Evolutionary conservation across 1,140 invertebrate genomes (phyloP).

Genomic region (Dendroctonus valens): DNA sequence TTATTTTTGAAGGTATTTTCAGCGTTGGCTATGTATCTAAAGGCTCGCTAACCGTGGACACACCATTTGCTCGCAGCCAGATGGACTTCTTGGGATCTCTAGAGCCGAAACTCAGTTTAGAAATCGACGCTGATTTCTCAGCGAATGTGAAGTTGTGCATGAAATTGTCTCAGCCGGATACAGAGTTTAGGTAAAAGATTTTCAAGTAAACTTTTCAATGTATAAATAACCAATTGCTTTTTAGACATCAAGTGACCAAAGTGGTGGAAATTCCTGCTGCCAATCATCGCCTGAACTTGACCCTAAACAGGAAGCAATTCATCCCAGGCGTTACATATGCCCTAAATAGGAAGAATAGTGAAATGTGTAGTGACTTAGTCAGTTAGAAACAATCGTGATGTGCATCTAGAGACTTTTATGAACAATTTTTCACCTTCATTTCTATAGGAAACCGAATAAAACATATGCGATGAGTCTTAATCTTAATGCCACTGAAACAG

Average conservation of each 20-base stretch:
- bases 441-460: no score
- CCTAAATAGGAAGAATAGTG: constrained; percentile 76
- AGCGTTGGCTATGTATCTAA: constrained; percentile 70
- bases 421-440: no score
- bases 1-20: constrained; percentile 41
- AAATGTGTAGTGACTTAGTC: constrained; percentile 62
- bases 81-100: constrained; percentile 69
- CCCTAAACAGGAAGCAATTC: constrained; percentile 52
- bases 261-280: constrained; percentile 67
- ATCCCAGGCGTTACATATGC: constrained; percentile 70
- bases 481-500: no score
- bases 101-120: constrained; percentile 71
- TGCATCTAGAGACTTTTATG: no score
- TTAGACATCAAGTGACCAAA: constrained; percentile 66
- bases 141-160: constrained; percentile 75
- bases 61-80: constrained; percentile 66
- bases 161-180: constrained; percentile 71
- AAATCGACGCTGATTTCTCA: constrained; percentile 79
- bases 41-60: constrained; percentile 65
- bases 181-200: constrained; percentile 60
- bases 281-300: constrained; percentile 63
- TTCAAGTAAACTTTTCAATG: not conserved
- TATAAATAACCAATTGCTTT: constrained; percentile 46
- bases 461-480: no score
- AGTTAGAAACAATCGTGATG: no score